Evolutionary conservation across 2,888 invertebrate genomes (phyloP).

Genomic region (Polydrusus pterygomalis): DNA sequence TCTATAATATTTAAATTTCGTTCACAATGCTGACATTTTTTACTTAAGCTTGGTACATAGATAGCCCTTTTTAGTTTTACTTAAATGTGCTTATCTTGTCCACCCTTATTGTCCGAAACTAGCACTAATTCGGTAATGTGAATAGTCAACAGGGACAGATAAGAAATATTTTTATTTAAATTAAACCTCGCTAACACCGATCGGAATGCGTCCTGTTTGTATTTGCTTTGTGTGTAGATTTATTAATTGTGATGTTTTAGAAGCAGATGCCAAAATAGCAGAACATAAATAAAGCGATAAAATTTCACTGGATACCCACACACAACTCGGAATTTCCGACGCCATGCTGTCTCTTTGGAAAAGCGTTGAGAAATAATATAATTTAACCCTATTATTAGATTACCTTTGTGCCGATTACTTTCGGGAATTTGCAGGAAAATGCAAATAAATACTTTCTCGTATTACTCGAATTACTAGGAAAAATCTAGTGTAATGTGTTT

Average conservation of each 20-base stretch:
- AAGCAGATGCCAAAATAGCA: constrained; percentile 45
- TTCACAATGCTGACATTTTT: no score
- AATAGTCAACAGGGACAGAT: not conserved
- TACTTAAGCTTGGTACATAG: no score
- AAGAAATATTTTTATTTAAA: constrained; percentile 1
- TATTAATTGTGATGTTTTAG: constrained; percentile 43
- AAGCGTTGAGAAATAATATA: constrained; percentile 17
- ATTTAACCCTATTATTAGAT: constrained; percentile 35
- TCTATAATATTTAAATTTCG: no score
- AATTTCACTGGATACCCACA: constrained; percentile 37
- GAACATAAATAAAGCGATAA: constrained; percentile 46
- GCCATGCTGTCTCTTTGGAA: constrained; percentile 46
- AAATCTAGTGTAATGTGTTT: constrained; percentile 41
- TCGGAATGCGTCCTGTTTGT: constrained; percentile 23
- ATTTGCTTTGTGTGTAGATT: constrained; percentile 39
- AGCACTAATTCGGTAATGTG: no score
- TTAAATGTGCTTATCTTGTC: no score
- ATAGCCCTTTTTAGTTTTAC: no score
- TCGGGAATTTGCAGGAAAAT: constrained; percentile 22
- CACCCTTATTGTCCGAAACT: no score
- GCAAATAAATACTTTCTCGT: constrained; percentile 26
- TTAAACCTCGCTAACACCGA: constrained; percentile 24
- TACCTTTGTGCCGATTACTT: constrained; percentile 9
- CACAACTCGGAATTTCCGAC: constrained; percentile 37
- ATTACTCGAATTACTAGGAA: constrained; percentile 30